phyloP scores from a whole-genome alignment of 1,140 invertebrate genomes.

The Aculops lycopersici region DNA sequence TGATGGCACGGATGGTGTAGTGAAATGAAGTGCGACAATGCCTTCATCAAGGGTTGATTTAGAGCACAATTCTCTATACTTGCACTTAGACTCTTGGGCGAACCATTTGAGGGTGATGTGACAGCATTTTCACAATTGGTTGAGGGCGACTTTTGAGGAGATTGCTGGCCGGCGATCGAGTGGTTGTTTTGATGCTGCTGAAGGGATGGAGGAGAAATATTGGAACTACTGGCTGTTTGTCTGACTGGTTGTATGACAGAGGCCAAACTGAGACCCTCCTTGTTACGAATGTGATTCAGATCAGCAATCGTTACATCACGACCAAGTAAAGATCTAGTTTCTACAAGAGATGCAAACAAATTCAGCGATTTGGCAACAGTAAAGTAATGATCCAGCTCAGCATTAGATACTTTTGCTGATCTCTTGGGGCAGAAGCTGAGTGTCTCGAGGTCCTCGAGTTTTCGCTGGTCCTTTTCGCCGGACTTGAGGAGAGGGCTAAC shows the following conservation, averaged over 20 bases:
- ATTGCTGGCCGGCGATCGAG: background rate
- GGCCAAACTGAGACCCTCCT: background rate
- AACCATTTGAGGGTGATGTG: background rate
- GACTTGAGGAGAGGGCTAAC: constrained; percentile 11
- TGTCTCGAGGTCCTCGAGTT: constrained; percentile 13
- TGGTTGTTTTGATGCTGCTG: background rate
- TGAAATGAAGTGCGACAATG: background rate
- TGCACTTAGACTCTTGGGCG: background rate
- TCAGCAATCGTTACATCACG: background rate
- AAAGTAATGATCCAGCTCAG: constrained; percentile 12
- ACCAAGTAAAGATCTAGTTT: background rate
- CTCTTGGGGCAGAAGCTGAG: constrained; percentile 12
- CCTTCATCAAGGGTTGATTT: background rate
- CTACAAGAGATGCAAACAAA: constrained; percentile 3
- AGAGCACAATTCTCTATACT: background rate
- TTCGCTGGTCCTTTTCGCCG: constrained; percentile 12
- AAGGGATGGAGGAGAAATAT: background rate
- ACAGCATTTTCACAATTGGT: background rate
- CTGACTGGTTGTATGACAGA: background rate
- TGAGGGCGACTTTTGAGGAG: background rate
- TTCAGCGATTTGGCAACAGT: constrained; percentile 11
- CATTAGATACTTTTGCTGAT: constrained; percentile 8
- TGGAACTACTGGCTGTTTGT: background rate
- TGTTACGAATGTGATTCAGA: background rate
- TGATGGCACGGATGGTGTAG: background rate